Base-by-base conservation (phyloP, 1,140 invertebrate species). In the Camponotus pennsylvanicus region DNA sequence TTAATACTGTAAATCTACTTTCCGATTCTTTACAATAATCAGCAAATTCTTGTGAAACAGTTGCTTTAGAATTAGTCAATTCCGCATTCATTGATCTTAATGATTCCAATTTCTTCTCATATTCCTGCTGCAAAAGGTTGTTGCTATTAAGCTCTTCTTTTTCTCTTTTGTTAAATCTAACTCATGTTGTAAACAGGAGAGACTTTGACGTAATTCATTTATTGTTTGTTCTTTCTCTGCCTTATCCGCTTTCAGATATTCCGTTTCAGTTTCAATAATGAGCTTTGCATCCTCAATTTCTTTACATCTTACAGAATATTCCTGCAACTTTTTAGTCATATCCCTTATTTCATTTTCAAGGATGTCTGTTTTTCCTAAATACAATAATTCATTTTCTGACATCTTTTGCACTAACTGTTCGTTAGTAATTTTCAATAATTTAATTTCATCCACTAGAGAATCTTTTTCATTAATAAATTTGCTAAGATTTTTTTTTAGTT, bases 301-400 rank as follows among this genome's bases (percentile, higher is more conserved):
- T 59, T 84, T 85, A 5, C 75, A 83, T 13, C 32, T 49, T 8
- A n/a, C 9, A 6, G 77, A 88, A 57, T 73, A 64, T 2, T 73
- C 69, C 0, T 91, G 85, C 0, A 93, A 61, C 63, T 89, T 88
- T 59, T 88, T 89, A 9, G 86, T 89, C 80, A 92, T 79, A 59
- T 9, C 73, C 21, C 52, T 13, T 40, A 91, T 69, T 34, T 92
- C 88, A 45, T 84, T 89, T 57, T 92, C 88, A 6, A 94, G 79
- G 40, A 92, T 90, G 66, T 85, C 87, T 4, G 52, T 80, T 64
- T 85, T 89, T 15, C 86, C 86, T 27, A 67, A 67, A 9, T 18
- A 21, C 11, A 18, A 49, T 8, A 57, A 11, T 21, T 90, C 80
- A 15, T 21, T 88, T 2, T 88, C 49, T 1, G 61, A 80, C 9